Evolutionary conservation across 35 echinoderm and acorn worm species (phyloP), one percentile per base, ranked within the genome.

Genomic region (Strongylocentrotus purpuratus): DNA sequence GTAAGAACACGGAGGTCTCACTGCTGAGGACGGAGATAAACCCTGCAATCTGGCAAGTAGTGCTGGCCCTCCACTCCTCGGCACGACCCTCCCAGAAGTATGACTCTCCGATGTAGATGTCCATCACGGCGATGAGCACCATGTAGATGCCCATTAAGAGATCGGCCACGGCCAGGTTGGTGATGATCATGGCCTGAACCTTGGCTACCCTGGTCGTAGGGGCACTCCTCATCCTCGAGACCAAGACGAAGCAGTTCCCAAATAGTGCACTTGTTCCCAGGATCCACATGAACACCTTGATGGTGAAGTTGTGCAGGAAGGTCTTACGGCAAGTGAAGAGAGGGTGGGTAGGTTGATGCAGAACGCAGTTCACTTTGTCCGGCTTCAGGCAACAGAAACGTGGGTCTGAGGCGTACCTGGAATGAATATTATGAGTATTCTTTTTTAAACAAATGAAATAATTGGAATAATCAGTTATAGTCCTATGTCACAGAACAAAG

Each of bases 1-100:
- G 85, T n/a, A 96, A 86, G 11, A 98, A 95, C 0, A 96, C 97
- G 22, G 97, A 98, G 2, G 94, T 94, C 33, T 97, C 96, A 46
- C 97, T 98, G 70, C 94, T 95, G 47, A 98, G 89, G 11, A 96
- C 95, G 10, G 97, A 96, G 17, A 98, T 85, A 46, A 94, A 96
- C 18, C 97, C 96, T 9, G 96, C 94, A 25, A 96, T 47, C 25
- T 92, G 70, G 85, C 97, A 98, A 20, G 95, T 31, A 86, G 33
- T 50, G 10, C 94, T 96, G 11, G 48, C 90, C 85, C 86, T 89
- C 97, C 96, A 96, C 33, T 95, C 94, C 17, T 25, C 86, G 2
- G 85, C 85, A 33, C 87, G 31, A 33, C 22, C 87, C 45, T 17
- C 35, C 32, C 47, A 45, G 11, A 86, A 95, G 85, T 95, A 95